Evolutionary conservation across 2,888 invertebrate species (phyloP).

Genomic region (Nomada flava): DNA sequence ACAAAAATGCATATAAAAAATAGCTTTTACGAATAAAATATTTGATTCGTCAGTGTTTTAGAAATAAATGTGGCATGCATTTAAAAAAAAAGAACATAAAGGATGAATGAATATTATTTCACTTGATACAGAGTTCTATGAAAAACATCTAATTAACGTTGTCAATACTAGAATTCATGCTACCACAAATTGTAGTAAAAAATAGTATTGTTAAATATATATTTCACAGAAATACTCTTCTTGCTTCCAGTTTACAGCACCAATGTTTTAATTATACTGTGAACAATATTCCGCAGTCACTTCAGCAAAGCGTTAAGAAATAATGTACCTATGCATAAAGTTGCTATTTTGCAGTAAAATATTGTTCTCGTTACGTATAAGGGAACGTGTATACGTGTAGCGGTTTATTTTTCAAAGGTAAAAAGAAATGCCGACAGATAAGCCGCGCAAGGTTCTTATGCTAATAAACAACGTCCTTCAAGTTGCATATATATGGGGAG

Average conservation of each 20-base stretch:
- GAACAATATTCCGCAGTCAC: conserved; percentile 13
- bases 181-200: conserved; percentile 4
- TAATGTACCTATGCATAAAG: neutral
- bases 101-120: neutral
- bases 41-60: conserved; percentile 28
- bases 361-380: conserved; percentile 33
- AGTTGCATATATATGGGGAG: conserved; percentile 89
- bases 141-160: conserved; percentile 2
- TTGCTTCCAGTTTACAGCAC: conserved; percentile 13
- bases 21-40: conserved; percentile 6
- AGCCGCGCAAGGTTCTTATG: conserved; percentile 3
- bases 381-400: neutral
- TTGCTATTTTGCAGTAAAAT: conserved; percentile 18
- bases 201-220: conserved; percentile 3
- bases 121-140: neutral
- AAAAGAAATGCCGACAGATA: conserved; percentile 6
- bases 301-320: conserved; percentile 49
- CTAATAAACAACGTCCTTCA: conserved; percentile 82
- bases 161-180: conserved; percentile 8
- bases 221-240: conserved; percentile 24
- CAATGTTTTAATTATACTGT: conserved; percentile 2
- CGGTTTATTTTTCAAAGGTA: conserved; percentile 4
- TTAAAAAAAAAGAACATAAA: neutral
- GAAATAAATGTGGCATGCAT: neutral
- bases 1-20: neutral